Evolutionary conservation across 30 jellyfish, hydroid and myxozoan species (phyloP).

Genomic region (Chironex yamaguchii): DNA sequence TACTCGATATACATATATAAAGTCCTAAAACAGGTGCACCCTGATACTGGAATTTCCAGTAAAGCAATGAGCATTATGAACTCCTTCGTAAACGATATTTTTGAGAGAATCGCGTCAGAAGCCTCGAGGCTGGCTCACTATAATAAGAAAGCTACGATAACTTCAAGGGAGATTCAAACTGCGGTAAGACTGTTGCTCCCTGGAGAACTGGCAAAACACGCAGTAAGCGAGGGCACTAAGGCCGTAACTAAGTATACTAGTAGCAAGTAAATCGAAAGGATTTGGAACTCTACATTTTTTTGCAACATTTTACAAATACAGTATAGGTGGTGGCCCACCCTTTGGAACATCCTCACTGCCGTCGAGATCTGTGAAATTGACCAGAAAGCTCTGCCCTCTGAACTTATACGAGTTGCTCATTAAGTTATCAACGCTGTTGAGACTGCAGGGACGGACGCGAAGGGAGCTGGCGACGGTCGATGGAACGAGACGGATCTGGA

Average conservation of each 20-base stretch:
- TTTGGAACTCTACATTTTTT: no score
- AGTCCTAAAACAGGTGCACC: constrained; percentile 97
- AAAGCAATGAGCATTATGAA: constrained; percentile 98
- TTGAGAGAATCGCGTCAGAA: constrained; percentile 97
- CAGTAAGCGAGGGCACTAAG: constrained; percentile 96
- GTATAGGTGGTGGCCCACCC: no score
- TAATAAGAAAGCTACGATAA: constrained; percentile 85
- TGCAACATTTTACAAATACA: no score
- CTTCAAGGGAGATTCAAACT: constrained; percentile 93
- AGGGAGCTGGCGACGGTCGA: no score
- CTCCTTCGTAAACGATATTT: constrained; percentile 94
- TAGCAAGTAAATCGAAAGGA: constrained; percentile 53
- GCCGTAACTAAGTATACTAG: constrained; percentile 98
- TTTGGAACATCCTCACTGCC: no score
- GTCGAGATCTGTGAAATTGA: no score
- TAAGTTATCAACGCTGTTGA: no score
- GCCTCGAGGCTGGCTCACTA: constrained; percentile 93
- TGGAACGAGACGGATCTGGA: no score
- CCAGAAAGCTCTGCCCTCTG: no score
- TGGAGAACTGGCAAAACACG: constrained; percentile 96
- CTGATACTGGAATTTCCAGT: constrained; percentile 93
- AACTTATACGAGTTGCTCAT: no score
- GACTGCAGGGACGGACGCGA: no score
- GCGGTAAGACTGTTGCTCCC: constrained; percentile 94
- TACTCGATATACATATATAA: constrained; percentile 90